Evolutionary conservation across 2,113 vertebrate genomes (phyloP).

Genomic region (Clinocottus analis): DNA sequence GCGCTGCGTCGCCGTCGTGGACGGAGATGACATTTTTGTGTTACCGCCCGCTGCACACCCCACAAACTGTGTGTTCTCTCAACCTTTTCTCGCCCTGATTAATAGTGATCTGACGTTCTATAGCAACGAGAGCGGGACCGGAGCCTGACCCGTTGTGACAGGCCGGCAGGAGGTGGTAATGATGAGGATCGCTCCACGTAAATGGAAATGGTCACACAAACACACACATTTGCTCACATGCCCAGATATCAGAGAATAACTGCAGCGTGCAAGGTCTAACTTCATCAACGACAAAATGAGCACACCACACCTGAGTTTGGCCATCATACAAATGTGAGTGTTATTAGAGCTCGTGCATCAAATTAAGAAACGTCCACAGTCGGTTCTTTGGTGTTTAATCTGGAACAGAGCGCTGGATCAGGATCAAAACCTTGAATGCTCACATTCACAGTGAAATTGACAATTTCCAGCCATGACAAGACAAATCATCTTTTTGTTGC

Average conservation of each 20-base stretch:
- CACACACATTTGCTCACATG: background rate
- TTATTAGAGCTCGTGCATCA: conserved; percentile 17
- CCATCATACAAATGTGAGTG: background rate
- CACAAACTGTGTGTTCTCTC: conserved; percentile 72
- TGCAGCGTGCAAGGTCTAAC: background rate
- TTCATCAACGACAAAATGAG: background rate
- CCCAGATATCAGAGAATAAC: background rate
- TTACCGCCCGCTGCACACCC: conserved; percentile 79
- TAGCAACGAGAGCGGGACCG: conserved; percentile 15
- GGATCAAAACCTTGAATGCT: background rate
- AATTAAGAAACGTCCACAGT: conserved; percentile 3
- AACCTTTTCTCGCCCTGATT: conserved; percentile 79
- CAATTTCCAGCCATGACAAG: conserved; percentile 20
- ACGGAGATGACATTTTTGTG: conserved; percentile 88
- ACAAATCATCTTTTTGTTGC: conserved; percentile 21
- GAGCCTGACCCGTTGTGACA: conserved; percentile 76
- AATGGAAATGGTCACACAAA: conserved; percentile 16
- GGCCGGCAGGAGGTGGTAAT: conserved; percentile 72
- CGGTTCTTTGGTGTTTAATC: conserved; percentile 2
- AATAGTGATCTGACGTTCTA: conserved; percentile 82
- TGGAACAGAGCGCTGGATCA: background rate
- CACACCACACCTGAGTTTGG: background rate
- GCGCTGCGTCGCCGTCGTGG: conserved; percentile 78
- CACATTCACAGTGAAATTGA: conserved; percentile 13
- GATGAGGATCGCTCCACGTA: conserved; percentile 31